Evolutionary conservation across 2,113 vertebrate genomes (phyloP).

Genomic region (Erythrocercus mccallii): DNA sequence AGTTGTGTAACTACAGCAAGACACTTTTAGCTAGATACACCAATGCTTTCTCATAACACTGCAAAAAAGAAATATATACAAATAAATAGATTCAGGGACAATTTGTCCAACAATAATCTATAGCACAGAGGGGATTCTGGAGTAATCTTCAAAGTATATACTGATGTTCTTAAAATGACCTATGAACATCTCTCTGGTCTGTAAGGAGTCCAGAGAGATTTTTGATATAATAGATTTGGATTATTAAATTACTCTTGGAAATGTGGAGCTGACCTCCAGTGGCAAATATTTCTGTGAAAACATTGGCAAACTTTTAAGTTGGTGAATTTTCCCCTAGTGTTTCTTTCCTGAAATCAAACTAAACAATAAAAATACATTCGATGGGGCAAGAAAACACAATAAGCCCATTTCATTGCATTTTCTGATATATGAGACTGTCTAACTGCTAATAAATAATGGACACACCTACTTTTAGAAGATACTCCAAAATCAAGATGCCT

Average conservation of each 20-base stretch:
- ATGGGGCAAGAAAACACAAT: slow-evolving; percentile 27
- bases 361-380: slow-evolving; percentile 39
- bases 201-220: slow-evolving; percentile 7
- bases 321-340: slow-evolving; percentile 26
- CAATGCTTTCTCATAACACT: background rate
- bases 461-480: background rate
- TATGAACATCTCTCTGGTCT: background rate
- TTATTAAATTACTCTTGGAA: slow-evolving; percentile 62
- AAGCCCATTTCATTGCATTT: background rate
- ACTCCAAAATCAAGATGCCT: background rate
- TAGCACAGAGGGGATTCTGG: background rate
- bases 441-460: slow-evolving; percentile 14
- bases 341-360: slow-evolving; percentile 56
- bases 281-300: slow-evolving; percentile 36
- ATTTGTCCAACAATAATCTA: slow-evolving; percentile 13
- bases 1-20: background rate
- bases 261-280: slow-evolving; percentile 24
- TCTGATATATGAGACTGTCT: background rate
- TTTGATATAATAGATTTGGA: background rate
- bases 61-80: background rate
- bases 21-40: background rate
- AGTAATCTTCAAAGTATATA: slow-evolving; percentile 23
- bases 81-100: background rate
- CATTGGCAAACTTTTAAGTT: slow-evolving; percentile 6
- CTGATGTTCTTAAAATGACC: slow-evolving; percentile 36